Evolutionary conservation across 2,888 invertebrate species (phyloP), one percentile per base, ranked within the genome.

Genomic region (Lasioglossum oenotherae): DNA sequence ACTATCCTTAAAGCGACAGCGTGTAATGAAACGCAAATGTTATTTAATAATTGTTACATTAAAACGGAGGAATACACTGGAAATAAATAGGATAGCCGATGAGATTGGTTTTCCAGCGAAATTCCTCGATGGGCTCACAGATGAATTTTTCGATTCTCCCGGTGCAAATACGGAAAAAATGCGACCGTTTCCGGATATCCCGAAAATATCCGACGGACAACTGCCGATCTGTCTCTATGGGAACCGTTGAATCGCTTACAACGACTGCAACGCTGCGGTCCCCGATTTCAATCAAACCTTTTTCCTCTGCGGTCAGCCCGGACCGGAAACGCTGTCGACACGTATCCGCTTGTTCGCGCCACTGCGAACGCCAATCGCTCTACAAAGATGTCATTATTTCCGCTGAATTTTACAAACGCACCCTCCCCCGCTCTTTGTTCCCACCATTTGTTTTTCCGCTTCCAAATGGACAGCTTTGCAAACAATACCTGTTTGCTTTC

Each of bases 281-380:
- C 67, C 67, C 35, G 67, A 67, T 67, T 67, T 67, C 67, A 67
- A 67, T 67, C 67, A 67, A 67, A 67, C 35, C 35, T 67, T 67
- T 67, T 67, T 67, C 64, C 64, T 64, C 64, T 67, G 67, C 67
- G 67, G 67, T 67, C 35, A 67, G 35, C 35, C 23, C 35, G 67
- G 4, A 35, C 67, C 35, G 67, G 35, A 67, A 67, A 35, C 35
- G 16, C 31, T 6, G 64, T n/a, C 64, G n/a, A 64, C 64, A 64
- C 16, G 64, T 64, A 64, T 64, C 64, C 64, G 67, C 19, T 31
- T 19, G 67, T 67, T 19, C 35, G 31, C 67, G 67, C 35, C 35
- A 19, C 3, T 67, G 67, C 16, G 67, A 31, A 23, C 35, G 67
- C 67, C 35, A 67, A 35, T 35, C 35, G 19, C 10, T 35, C 19